Evolutionary conservation across 1,140 invertebrate species (phyloP).

Genomic region (Anadara kagoshimensis): DNA sequence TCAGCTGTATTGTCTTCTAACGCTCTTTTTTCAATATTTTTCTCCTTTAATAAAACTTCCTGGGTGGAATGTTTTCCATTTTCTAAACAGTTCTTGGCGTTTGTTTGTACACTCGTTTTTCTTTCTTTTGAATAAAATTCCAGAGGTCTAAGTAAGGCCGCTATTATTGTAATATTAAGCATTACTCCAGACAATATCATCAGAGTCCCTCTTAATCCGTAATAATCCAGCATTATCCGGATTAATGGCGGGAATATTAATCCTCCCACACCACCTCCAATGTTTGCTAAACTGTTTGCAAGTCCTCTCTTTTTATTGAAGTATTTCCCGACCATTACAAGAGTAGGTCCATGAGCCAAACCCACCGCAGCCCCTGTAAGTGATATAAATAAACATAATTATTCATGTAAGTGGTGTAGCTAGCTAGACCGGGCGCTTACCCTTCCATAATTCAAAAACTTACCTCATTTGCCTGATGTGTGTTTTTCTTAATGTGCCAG

Average conservation of each 20-base stretch:
- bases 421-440: too few species aligned
- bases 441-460: too few species aligned
- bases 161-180: constrained; percentile 14
- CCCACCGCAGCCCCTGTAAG: constrained; percentile 13
- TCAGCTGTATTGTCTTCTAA: too few species aligned
- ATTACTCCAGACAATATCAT: constrained; percentile 17
- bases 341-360: constrained; percentile 6
- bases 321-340: constrained; percentile 18
- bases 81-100: too few species aligned
- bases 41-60: too few species aligned
- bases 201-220: constrained; percentile 13
- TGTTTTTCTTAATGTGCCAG: too few species aligned
- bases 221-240: constrained; percentile 10
- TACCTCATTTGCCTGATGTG: too few species aligned
- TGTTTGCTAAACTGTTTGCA: constrained; percentile 28
- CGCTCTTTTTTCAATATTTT: too few species aligned
- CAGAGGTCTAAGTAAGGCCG: constrained; percentile 22
- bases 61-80: too few species aligned
- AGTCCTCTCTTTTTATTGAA: constrained; percentile 27
- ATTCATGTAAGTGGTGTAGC: too few species aligned
- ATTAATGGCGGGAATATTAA: constrained; percentile 17
- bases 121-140: too few species aligned
- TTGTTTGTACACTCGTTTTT: too few species aligned
- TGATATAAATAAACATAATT: background rate
- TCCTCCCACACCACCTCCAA: constrained; percentile 23